Percentiles rank a stretch among this genome's conserved stretches.
phyloP scores from a whole-genome alignment of 2,888 invertebrate species.

The Tuta absoluta region DNA sequence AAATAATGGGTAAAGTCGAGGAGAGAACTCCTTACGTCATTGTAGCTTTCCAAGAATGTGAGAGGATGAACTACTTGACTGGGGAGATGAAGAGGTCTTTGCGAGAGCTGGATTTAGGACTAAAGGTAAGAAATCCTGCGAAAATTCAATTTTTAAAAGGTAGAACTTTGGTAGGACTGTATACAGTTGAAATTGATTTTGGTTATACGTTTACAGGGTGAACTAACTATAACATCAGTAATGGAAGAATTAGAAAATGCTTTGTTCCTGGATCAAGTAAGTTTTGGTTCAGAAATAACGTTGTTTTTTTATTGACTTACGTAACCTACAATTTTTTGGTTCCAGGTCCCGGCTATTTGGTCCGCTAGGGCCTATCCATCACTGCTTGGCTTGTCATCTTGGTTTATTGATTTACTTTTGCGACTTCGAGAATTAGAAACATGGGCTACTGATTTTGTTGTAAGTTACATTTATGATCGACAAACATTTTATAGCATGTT shows the following conservation, averaged over 20 bases:
- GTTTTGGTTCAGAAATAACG: constrained; percentile 12
- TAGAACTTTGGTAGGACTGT: not conserved
- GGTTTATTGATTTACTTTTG: constrained; percentile 95
- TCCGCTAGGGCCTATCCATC: constrained; percentile 94
- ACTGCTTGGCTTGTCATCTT: constrained; percentile 90
- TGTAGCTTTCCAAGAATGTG: constrained; percentile 97
- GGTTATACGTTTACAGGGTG: constrained; percentile 83
- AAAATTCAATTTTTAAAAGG: not conserved
- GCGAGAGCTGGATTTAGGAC: constrained; percentile 94
- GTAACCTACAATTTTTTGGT: not conserved
- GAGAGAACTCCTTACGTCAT: constrained; percentile 98
- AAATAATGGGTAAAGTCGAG: constrained; percentile 97
- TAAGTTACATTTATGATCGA: constrained; percentile 59
- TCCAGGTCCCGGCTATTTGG: constrained; percentile 91
- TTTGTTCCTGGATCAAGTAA: constrained; percentile 91
- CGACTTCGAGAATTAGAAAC: constrained; percentile 94
- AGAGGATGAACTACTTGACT: constrained; percentile 96
- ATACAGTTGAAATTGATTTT: too few relatives aligned
- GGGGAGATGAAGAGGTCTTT: constrained; percentile 94
- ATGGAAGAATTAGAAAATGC: constrained; percentile 98
- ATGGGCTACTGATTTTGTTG: constrained; percentile 97
- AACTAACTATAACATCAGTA: constrained; percentile 96
- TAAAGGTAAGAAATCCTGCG: constrained; percentile 83
- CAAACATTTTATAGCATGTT: not conserved
- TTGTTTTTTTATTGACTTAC: not conserved